A percentile compares a stretch with the other conserved stretches of the same genome.
Conservation (phyloP, 2,797 vertebrate species). For the Mormyrops boulengeri region DNA sequence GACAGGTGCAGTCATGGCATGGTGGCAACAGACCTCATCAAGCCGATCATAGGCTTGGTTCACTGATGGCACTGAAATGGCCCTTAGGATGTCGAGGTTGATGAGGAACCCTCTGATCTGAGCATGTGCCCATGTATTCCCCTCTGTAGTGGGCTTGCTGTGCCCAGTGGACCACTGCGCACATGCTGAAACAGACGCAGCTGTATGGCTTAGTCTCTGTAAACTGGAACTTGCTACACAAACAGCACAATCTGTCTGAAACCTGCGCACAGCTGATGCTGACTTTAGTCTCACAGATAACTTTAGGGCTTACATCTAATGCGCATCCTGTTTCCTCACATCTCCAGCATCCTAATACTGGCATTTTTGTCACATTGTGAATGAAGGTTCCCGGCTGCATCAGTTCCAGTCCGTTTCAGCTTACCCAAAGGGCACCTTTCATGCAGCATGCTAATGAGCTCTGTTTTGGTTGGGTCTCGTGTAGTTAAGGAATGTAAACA, state of each 20-base stretch:
- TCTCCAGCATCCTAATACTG: background rate
- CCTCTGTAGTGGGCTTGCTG: background rate
- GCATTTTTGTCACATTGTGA: background rate
- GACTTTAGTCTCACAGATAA: background rate
- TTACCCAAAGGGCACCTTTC: background rate
- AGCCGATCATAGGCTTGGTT: background rate
- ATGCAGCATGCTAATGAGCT: background rate
- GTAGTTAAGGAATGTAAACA: conserved; percentile 10
- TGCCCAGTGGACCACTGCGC: background rate
- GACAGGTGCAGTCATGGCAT: background rate
- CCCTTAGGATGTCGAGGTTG: background rate
- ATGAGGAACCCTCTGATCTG: background rate
- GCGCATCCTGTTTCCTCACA: background rate
- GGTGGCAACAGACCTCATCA: background rate
- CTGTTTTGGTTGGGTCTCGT: background rate
- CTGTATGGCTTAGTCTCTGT: background rate
- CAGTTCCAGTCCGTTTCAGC: background rate
- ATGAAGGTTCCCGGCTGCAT: background rate
- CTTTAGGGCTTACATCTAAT: background rate
- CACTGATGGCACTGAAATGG: background rate
- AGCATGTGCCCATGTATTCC: background rate
- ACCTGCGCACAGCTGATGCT: background rate
- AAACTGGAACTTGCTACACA: background rate
- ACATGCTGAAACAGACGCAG: background rate
- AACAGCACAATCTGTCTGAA: background rate